Percentiles rank a stretch among this genome's conserved stretches.
phyloP scores from a whole-genome alignment of 2,888 invertebrate genomes.

The Cheilosia vernalis region DNA sequence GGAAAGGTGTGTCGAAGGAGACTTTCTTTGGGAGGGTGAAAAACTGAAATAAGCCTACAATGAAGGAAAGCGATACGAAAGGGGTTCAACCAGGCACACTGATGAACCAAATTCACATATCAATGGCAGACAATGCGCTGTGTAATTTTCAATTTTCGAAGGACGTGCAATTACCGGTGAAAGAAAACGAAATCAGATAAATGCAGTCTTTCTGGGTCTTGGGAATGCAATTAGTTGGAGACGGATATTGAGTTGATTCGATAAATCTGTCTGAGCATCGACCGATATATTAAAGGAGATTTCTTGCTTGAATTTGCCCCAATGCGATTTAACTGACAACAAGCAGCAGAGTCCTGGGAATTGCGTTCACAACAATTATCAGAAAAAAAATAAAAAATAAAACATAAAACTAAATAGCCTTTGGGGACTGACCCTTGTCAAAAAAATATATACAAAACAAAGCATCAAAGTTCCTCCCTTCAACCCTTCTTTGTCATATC shows the following conservation, averaged over 20 bases:
- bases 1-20: conserved; percentile 42
- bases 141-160: conserved; percentile 49
- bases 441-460: conserved; percentile 47
- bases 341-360: no score
- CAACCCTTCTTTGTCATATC: conserved; percentile 31
- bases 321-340: no score
- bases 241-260: background rate
- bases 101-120: conserved; percentile 67
- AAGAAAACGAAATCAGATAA: conserved; percentile 4
- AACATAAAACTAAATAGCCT: conserved; percentile 49
- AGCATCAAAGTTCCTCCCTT: conserved; percentile 25
- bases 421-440: conserved; percentile 53
- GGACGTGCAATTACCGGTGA: conserved; percentile 26
- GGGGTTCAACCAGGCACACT: conserved; percentile 37
- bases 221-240: conserved; percentile 31
- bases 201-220: background rate
- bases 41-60: no score
- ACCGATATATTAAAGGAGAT: no score
- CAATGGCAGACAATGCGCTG: conserved; percentile 59
- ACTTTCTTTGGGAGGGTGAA: conserved; percentile 45
- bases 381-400: conserved; percentile 45
- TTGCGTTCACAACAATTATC: background rate
- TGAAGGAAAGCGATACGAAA: conserved; percentile 10
- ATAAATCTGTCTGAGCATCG: background rate
- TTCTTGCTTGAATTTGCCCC: no score